These are phyloP conservation scores for Alligator mississippiensis DNA, from an alignment of 2,113 vertebrate genomes.

Conservation along the genomic window DNA sequence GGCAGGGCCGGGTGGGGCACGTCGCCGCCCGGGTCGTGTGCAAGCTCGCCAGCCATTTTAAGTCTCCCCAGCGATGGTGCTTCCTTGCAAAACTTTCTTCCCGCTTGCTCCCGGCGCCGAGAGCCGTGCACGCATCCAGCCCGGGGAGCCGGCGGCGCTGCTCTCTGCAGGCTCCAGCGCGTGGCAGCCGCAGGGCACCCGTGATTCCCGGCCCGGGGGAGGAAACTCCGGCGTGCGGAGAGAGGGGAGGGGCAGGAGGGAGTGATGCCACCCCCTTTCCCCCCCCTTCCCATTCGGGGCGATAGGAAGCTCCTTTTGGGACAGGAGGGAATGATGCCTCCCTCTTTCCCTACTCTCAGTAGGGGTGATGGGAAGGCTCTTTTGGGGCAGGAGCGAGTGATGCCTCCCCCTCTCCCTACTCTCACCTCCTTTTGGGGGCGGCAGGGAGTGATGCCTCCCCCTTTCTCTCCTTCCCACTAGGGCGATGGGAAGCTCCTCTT, in stretches of 20 bases:
- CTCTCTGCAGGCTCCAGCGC: slow-evolving; percentile 9
- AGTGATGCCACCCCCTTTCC: neutral
- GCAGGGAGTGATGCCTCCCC: too few relatives aligned
- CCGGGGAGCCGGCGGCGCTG: neutral
- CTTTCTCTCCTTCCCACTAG: neutral
- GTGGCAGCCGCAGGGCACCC: neutral
- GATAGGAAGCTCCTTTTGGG: neutral
- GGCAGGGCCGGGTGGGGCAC: neutral
- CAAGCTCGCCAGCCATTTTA: slow-evolving; percentile 57
- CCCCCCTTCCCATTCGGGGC: neutral
- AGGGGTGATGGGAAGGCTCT: neutral
- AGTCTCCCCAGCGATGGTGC: slow-evolving; percentile 41
- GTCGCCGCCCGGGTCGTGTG: slow-evolving; percentile 22
- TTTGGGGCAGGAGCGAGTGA: neutral
- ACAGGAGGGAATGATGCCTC: neutral
- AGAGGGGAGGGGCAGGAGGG: neutral
- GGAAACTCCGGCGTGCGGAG: neutral
- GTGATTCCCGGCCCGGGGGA: neutral
- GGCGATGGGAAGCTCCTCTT: neutral
- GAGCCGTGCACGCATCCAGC: slow-evolving; percentile 25
- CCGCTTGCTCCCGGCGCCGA: slow-evolving; percentile 36
- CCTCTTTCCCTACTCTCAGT: too few relatives aligned
- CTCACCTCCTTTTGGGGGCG: too few relatives aligned
- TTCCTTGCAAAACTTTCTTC: slow-evolving; percentile 58
- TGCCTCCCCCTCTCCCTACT: neutral